Evolutionary conservation across 2,797 vertebrate genomes (phyloP), one percentile per base, ranked within the genome.

Genomic region (Danionella dracula): DNA sequence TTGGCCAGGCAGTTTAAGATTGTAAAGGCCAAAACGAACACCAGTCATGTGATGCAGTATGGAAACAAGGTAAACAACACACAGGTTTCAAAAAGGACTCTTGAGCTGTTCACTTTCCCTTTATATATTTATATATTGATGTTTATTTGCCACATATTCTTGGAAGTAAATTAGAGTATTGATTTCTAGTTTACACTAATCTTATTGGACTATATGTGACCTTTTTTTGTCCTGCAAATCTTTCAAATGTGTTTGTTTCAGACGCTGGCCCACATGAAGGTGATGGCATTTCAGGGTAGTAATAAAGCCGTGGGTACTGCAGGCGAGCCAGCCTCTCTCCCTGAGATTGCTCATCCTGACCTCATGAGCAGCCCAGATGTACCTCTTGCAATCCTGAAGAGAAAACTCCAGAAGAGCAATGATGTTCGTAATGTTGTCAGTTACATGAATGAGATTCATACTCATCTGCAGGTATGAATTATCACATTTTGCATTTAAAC

Each of bases 21-120:
- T 8, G 96, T 99, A 4, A 96, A 90, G 82, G 84, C 76, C 0
- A 90, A 88, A 77, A 99, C 97, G 15, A 94, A 95, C 87, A 95
- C 94, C 44, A 99, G 97, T 78, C 97, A 99, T 0, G 96, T 99
- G 76, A 93, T 94, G 92, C 95, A 99, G 82, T 99, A 81, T 1
- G 97, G 96, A 16, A 97, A 98, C 87, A 93, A 91, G 85, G 94
- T 95, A 75, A 83, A 8, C 10, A 16, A n/a, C 12, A 44, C 13
- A 58, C 29, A 31, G 3, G 10, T 11, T 27, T 27, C 23, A 3
- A 27, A 27, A 27, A 27, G 6, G 23, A 27, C 23, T n/a, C n/a
- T n/a, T n/a, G n/a, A n/a, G n/a, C n/a, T n/a, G n/a, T n/a, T n/a
- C n/a, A n/a, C n/a, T n/a, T n/a, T n/a, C n/a, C n/a, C n/a, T n/a